A percentile compares a stretch with the other conserved stretches of the same genome.
These are phyloP conservation scores for Peromyscus maniculatus DNA, from an alignment of 2,113 vertebrate genomes.

Conservation along the genomic window DNA sequence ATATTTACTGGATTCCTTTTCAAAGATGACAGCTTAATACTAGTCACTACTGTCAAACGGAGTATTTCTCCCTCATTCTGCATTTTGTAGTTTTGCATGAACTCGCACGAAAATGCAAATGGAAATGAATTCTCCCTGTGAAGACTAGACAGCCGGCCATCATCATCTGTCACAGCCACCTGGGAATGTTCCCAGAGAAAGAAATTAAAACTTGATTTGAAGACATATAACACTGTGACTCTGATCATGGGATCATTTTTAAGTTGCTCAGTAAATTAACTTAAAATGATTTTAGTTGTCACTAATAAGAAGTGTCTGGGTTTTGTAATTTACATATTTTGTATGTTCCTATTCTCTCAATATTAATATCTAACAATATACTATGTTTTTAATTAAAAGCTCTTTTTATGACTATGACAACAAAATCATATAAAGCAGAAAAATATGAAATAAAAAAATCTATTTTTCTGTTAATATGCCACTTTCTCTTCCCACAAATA, in stretches of 20 bases:
- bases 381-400: conserved; percentile 34
- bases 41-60: conserved; percentile 34
- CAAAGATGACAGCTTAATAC: conserved; percentile 63
- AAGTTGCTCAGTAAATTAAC: neutral
- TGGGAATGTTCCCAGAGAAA: conserved; percentile 41
- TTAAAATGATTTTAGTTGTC: conserved; percentile 34
- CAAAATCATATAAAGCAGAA: neutral
- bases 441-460: neutral
- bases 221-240: neutral
- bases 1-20: conserved; percentile 69
- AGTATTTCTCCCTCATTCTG: conserved; percentile 56
- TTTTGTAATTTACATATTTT: neutral
- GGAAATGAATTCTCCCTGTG: conserved; percentile 45
- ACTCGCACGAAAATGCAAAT: conserved; percentile 58
- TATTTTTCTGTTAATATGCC: neutral
- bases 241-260: neutral
- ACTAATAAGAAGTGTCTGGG: neutral
- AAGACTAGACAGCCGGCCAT: neutral
- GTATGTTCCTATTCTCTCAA: neutral
- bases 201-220: conserved; percentile 41
- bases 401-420: neutral
- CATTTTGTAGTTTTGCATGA: conserved; percentile 33
- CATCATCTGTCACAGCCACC: neutral
- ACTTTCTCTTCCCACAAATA: neutral
- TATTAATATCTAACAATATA: neutral